Base-by-base conservation (phyloP, 1,140 invertebrate genomes). In the Drosophila subobscura region DNA sequence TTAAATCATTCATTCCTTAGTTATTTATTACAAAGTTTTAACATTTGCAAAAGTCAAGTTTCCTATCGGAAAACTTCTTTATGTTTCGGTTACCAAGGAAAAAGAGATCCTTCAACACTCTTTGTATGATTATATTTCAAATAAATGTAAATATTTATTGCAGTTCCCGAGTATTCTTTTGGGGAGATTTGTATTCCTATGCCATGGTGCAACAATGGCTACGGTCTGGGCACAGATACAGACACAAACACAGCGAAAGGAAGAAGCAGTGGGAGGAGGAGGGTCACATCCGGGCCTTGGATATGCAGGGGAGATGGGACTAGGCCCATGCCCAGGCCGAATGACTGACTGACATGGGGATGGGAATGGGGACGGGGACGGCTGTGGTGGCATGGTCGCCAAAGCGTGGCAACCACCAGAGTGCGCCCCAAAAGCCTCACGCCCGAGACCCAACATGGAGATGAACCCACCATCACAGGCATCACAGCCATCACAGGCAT, bases 331-430 rank as follows among this genome's bases (percentile, higher is more conserved):
- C 29, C 29, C 25, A 27, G 25, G 25, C 25, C 33, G 33, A 37
- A 37, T 12, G 10, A 37, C 33, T 37, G 33, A 37, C 10, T 37
- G 33, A 37, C 33, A 37, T 56, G 70, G 64, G 52, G 10, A 55
- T 27, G 61, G 59, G 25, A 55, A 41, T 52, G 53, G 77, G 20
- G 2, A 12, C 37, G 12, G 63, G 33, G 6, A 53, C 5, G 29
- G 40, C 66, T 64, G 50, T 45, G 51, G 49, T 51, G 70, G 40
- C 23, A 72, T 76, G 66, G 77, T 74, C 60, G 72, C 27, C 72
- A 80, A 74, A 81, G 77, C 72, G 77, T 72, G 66, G 66, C 67
- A 81, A 77, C 77, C 70, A 79, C 77, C 77, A 79, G 71, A 74
- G 66, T 47, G 33, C 33, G 33, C 33, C 10, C 33, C 33, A 12